These are phyloP conservation scores for Rutilus rutilus DNA, from an alignment of 2,113 vertebrate genomes.

Conservation along the genomic window DNA sequence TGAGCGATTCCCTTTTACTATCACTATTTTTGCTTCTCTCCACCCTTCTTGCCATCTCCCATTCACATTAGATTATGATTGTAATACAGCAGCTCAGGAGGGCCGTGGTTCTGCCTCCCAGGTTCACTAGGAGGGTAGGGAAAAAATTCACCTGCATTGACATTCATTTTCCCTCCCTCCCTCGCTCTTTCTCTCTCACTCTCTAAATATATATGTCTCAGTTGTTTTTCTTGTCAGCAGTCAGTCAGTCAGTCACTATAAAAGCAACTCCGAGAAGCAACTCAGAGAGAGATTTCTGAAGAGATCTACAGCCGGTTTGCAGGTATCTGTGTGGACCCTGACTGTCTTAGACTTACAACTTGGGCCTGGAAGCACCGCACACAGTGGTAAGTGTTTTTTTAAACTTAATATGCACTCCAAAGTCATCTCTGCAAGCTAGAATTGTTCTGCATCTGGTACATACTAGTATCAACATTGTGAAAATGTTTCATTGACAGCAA, in stretches of 20 bases:
- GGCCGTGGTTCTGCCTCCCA: conserved; percentile 2
- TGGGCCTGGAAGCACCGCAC: conserved; percentile 15
- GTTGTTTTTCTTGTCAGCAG: conserved; percentile 48
- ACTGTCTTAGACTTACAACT: neutral
- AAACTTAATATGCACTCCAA: neutral
- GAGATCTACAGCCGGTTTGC: conserved; percentile 1
- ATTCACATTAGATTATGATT: conserved; percentile 34
- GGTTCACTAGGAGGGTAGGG: conserved; percentile 28
- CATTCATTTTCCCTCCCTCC: conserved; percentile 32
- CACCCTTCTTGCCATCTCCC: neutral
- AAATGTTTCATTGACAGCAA: neutral
- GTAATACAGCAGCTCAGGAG: conserved; percentile 23
- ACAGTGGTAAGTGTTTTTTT: conserved; percentile 4
- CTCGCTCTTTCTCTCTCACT: conserved; percentile 32
- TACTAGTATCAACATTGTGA: neutral
- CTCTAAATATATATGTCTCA: conserved; percentile 29
- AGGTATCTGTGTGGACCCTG: conserved; percentile 15
- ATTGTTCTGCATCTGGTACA: neutral
- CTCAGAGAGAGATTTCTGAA: neutral
- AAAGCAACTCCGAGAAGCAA: conserved; percentile 16
- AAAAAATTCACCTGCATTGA: conserved; percentile 27
- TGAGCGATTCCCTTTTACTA: conserved; percentile 7
- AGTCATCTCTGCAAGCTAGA: neutral
- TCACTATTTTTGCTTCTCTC: neutral
- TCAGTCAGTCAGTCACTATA: conserved; percentile 45